Evolutionary conservation across 2,113 vertebrate species (phyloP).

Genomic region (Callorhinus ursinus): DNA sequence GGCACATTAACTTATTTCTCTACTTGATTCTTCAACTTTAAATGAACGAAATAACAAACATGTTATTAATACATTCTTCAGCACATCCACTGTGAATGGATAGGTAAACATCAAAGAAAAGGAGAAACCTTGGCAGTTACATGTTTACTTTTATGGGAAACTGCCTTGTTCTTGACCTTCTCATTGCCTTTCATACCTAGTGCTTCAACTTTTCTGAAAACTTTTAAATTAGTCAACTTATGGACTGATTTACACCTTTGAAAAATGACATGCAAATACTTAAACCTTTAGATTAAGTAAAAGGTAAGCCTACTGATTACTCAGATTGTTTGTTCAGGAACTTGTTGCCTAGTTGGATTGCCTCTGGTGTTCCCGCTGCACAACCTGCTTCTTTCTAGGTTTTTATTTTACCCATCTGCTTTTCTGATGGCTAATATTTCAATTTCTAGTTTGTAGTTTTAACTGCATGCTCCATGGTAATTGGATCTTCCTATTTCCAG

Average conservation of each 20-base stretch:
- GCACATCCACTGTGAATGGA: not conserved
- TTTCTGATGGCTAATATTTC: conserved; percentile 51
- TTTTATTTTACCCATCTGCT: conserved; percentile 8
- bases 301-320: not conserved
- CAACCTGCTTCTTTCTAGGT: not conserved
- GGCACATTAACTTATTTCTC: not conserved
- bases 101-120: not conserved
- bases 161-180: not conserved
- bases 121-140: not conserved
- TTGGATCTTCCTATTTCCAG: conserved; percentile 10
- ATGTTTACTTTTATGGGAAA: not conserved
- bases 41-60: not conserved
- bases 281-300: not conserved
- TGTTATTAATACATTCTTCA: not conserved
- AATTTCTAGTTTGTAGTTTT: conserved; percentile 44
- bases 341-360: not conserved
- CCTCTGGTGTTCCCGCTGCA: not conserved
- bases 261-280: not conserved
- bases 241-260: not conserved
- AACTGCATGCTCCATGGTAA: not conserved
- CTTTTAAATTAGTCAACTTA: not conserved
- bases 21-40: not conserved
- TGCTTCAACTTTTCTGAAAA: not conserved
- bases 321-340: not conserved
- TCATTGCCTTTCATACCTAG: not conserved